phyloP scores from a whole-genome alignment of 2,113 vertebrate genomes.

The Regulus satrapa region DNA sequence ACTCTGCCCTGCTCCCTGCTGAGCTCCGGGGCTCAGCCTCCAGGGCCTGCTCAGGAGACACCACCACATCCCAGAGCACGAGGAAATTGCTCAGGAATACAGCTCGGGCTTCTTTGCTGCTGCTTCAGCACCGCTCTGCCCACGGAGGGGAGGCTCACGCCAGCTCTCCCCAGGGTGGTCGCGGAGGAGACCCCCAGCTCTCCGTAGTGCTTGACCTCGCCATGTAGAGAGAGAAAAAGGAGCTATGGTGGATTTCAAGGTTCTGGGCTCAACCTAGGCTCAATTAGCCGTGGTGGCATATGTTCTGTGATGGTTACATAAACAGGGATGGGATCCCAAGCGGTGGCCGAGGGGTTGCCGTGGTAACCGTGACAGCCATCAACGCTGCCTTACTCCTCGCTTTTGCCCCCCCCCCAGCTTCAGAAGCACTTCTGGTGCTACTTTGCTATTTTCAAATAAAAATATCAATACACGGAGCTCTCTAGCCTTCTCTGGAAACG shows the following conservation, averaged over 20 bases:
- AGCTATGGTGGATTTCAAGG: neutral
- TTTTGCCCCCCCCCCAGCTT: neutral
- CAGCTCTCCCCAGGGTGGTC: neutral
- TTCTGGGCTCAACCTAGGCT: neutral
- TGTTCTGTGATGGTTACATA: neutral
- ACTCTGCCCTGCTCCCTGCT: neutral
- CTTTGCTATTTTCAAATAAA: neutral
- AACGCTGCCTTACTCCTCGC: neutral
- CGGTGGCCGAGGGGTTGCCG: neutral
- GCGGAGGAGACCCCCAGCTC: accelerated
- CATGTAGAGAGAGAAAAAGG: neutral
- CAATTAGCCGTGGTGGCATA: neutral
- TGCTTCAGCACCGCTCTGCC: neutral
- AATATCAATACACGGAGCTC: neutral
- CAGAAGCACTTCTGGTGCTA: neutral
- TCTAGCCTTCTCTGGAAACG: neutral
- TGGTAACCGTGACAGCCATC: neutral
- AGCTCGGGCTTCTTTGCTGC: neutral
- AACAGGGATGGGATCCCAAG: neutral
- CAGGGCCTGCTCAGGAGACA: accelerated
- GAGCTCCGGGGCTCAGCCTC: neutral
- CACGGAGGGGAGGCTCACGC: accelerated
- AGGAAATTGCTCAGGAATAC: neutral
- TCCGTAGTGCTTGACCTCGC: neutral
- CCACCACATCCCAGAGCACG: accelerated